Conservation (phyloP, 2,113 vertebrate genomes). For the Tachysurus vachellii region DNA sequence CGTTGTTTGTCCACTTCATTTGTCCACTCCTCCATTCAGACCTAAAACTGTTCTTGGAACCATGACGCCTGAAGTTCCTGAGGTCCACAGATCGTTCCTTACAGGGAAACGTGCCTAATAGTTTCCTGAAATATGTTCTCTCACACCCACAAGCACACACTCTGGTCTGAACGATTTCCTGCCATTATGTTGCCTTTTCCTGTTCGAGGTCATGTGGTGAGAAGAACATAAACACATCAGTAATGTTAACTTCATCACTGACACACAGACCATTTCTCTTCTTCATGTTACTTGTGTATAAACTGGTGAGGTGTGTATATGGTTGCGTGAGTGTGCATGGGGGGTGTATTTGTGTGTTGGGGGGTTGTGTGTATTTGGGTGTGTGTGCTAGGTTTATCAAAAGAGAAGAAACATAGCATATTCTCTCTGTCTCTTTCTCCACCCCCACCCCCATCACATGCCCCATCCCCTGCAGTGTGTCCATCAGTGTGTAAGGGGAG, state of each 20-base stretch:
- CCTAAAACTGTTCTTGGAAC: neutral
- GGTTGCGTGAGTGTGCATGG: neutral
- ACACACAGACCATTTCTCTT: neutral
- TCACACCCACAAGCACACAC: neutral
- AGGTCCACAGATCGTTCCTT: neutral
- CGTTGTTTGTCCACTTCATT: neutral
- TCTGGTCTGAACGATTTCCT: conserved; percentile 71
- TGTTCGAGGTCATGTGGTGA: conserved; percentile 34
- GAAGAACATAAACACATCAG: conserved; percentile 5
- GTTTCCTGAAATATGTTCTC: conserved; percentile 55
- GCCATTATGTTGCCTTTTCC: conserved; percentile 68
- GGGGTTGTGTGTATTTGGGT: neutral
- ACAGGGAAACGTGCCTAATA: conserved; percentile 46
- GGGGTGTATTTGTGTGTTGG: neutral
- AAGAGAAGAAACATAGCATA: neutral
- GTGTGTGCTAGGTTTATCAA: neutral
- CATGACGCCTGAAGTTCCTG: neutral
- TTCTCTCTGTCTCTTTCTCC: no score
- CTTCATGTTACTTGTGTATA: neutral
- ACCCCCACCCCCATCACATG: neutral
- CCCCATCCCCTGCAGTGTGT: conserved; percentile 75
- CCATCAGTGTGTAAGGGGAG: conserved; percentile 82
- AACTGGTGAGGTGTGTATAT: neutral
- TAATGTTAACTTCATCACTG: neutral
- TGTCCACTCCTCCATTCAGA: neutral